phyloP scores from a whole-genome alignment of 1,140 invertebrate species.

The Calycopis cecrops region DNA sequence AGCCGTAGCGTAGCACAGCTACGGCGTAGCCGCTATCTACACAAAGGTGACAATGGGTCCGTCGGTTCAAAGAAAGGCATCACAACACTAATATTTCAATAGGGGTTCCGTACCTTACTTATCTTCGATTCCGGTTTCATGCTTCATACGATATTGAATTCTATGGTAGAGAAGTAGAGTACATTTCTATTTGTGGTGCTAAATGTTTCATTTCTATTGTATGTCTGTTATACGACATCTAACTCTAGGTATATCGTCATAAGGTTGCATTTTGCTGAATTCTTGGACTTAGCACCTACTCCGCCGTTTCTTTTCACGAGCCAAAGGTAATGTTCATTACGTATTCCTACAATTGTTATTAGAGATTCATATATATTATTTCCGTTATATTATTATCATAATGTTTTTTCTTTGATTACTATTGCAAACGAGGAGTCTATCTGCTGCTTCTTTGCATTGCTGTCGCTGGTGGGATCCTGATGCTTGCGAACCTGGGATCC shows the following conservation, averaged over 20 bases:
- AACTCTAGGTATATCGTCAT: background rate
- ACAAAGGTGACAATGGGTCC: conserved; percentile 32
- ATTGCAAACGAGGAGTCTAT: no score
- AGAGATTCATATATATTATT: conserved; percentile 6
- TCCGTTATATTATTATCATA: background rate
- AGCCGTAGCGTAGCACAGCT: conserved; percentile 20
- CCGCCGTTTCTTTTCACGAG: conserved; percentile 7
- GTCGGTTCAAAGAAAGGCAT: conserved; percentile 43
- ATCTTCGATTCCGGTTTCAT: conserved; percentile 46
- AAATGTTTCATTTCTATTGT: conserved; percentile 29
- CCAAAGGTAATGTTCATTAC: conserved; percentile 10
- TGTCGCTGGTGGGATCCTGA: no score
- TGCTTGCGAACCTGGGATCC: no score
- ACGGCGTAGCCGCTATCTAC: conserved; percentile 23
- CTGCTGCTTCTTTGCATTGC: no score
- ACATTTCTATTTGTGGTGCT: conserved; percentile 13
- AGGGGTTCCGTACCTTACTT: conserved; percentile 44
- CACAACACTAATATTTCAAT: conserved; percentile 62
- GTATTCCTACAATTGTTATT: conserved; percentile 9
- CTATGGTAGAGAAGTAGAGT: conserved; percentile 19
- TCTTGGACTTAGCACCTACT: background rate
- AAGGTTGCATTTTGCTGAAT: background rate
- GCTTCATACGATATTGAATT: conserved; percentile 26
- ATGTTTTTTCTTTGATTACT: background rate
- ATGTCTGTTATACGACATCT: conserved; percentile 38